phyloP scores from a whole-genome alignment of 2,888 invertebrate genomes.

The Tetragonisca angustula region DNA sequence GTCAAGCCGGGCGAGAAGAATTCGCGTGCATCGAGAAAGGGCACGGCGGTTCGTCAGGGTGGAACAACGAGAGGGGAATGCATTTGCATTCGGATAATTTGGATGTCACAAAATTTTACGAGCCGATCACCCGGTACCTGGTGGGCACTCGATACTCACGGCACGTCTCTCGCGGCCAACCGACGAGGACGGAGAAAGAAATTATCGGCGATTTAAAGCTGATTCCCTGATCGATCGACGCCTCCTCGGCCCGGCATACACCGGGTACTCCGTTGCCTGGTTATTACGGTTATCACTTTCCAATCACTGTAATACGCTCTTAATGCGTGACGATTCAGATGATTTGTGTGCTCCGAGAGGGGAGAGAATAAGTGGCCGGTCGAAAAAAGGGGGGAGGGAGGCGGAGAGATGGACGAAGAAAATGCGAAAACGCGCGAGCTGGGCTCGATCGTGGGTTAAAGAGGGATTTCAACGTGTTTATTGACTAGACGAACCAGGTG shows the following conservation, averaged over 20 bases:
- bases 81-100: slow-evolving; percentile 48
- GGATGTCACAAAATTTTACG: slow-evolving; percentile 61
- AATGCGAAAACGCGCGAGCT: slow-evolving; percentile 19
- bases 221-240: slow-evolving; percentile 72
- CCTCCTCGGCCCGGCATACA: slow-evolving; percentile 63
- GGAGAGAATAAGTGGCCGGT: not conserved
- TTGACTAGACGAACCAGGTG: too few relatives aligned
- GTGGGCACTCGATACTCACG: slow-evolving; percentile 52
- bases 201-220: slow-evolving; percentile 72
- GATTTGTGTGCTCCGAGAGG: slow-evolving; percentile 60
- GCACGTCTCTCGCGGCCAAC: slow-evolving; percentile 40
- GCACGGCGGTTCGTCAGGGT: not conserved
- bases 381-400: not conserved
- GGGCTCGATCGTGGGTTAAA: not conserved
- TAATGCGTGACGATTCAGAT: slow-evolving; percentile 71
- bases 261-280: slow-evolving; percentile 51
- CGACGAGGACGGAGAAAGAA: slow-evolving; percentile 63
- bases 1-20: too few relatives aligned
- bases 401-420: not conserved
- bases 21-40: too few relatives aligned
- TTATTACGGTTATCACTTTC: slow-evolving; percentile 71
- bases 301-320: slow-evolving; percentile 71
- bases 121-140: slow-evolving; percentile 57
- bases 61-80: not conserved
- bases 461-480: too few relatives aligned